A percentile compares a stretch with the other conserved stretches of the same genome.
Evolutionary conservation across 1,140 invertebrate genomes (phyloP).

Genomic region (Phymorhynchus buccinoides): DNA sequence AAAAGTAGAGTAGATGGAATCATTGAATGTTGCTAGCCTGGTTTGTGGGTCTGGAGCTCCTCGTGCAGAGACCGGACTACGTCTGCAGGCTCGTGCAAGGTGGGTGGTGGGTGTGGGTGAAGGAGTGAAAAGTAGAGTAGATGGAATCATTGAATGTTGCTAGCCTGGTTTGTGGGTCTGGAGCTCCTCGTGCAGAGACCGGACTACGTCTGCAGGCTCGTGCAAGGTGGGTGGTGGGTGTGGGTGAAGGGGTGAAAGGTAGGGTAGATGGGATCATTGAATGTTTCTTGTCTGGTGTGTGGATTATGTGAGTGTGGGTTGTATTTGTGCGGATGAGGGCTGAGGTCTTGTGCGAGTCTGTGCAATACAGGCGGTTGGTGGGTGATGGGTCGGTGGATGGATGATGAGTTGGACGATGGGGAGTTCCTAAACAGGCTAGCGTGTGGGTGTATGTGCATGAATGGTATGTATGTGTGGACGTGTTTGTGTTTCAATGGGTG

Average conservation of each 20-base stretch:
- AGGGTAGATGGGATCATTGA: neutral
- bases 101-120: slow-evolving; percentile 52
- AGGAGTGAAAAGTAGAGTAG: neutral
- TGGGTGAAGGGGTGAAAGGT: neutral
- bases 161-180: slow-evolving; percentile 64
- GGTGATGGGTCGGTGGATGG: neutral
- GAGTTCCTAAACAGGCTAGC: neutral
- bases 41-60: slow-evolving; percentile 72
- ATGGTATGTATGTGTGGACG: slow-evolving; percentile 15
- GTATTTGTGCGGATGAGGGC: neutral
- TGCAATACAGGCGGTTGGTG: neutral
- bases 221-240: neutral
- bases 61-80: slow-evolving; percentile 73
- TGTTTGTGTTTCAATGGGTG: neutral
- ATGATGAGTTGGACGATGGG: neutral
- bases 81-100: slow-evolving; percentile 73
- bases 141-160: neutral
- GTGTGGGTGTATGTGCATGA: slow-evolving; percentile 2
- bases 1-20: neutral
- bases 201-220: slow-evolving; percentile 56
- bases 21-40: neutral
- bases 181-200: slow-evolving; percentile 73
- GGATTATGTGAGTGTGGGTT: neutral
- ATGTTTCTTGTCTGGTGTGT: neutral
- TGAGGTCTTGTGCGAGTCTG: too few relatives aligned